Evolutionary conservation across 2,888 invertebrate species (phyloP), one percentile per base, ranked within the genome.

Genomic region (Anoncus sp.): DNA sequence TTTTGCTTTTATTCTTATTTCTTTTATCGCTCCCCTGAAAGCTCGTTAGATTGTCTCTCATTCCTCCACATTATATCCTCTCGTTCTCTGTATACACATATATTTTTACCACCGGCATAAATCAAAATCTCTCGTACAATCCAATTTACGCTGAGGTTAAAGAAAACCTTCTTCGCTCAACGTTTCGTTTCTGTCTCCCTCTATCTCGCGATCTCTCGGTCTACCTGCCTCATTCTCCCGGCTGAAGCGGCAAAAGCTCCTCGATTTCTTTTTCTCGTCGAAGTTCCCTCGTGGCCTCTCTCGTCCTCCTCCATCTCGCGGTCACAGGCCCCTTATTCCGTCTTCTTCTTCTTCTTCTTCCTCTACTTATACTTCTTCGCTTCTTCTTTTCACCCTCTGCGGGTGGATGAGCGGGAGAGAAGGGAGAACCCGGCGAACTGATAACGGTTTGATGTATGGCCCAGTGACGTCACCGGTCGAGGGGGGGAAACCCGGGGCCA

Each of bases 381-480:
- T 67, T 75, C 67, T 73, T 67, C 38, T 35, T 20, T 51, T 47
- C 55, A 67, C 71, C 67, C 67, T 72, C 75, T 65, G 66, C 66
- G 27, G 76, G 31, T 69, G 60, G 60, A 69, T 51, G 59, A 14
- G 38, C 75, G 62, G 69, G 60, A 27, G 67, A 45, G 74, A 45
- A 65, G 86, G 83, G 84, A 80, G 81, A 79, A 80, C 83, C 85
- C 83, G 77, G 83, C 80, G 79, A 83, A 88, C 90, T 89, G 90
- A 90, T 90, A 90, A 90, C 87, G 89, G 84, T 89, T 90, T 90
- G 90, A 90, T 90, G 89, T 90, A 90, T 90, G 78, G 80, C 80
- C 75, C 80, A 81, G 76, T 81, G 80, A 81, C 81, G 81, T 81
- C 81, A 88, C 88, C 86, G 85, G 86, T 85, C 84, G 87, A 86